Base-by-base conservation (phyloP, 2,113 vertebrate species). In the Oenanthe melanoleuca region DNA sequence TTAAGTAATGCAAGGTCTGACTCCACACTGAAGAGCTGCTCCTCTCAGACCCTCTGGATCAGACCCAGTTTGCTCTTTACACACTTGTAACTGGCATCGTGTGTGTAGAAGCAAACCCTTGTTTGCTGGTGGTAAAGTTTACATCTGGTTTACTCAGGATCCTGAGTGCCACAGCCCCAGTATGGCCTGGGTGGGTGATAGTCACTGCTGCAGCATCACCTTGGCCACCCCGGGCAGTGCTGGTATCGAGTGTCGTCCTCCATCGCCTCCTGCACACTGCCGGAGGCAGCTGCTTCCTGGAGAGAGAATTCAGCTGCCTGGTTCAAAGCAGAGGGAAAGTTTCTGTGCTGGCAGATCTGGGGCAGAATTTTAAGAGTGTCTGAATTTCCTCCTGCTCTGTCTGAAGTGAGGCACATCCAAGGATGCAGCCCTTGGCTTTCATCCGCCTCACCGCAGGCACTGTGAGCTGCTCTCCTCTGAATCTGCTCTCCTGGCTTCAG, bases 381-480 rank as follows among this genome's bases (percentile, higher is more conserved):
- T 91, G 83, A 57, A 7, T 96, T 89, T 93, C 40, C 73, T 71
- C 52, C 80, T 0, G 5, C 4, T 23, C 85, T 0, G 6, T 89
- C 89, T 97, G 95, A 97, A 97, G 95, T 7, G 80, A 88, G 77
- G 81, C 83, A 82, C 93, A 95, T 97, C 91, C 92, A 93, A 94
- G 72, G 80, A 86, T 21, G 25, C 88, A 88, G 92, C 80, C 91
- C 59, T 86, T 11, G 34, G 92, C 94, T 95, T 96, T 95, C 89
- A 96, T 52, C 86, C 37, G 2, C 79, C 88, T 97, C 97, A 91
- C 95, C 80, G 29, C 95, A 96, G 97, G 95, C 86, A 1, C 71
- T 69, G 37, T 24, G 60, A 95, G 64, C 92, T 45, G 22, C 26
- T 93, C 93, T 95, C 74, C 93, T 95, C 93, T 88, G 82, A 92